A percentile compares a stretch with the other conserved stretches of the same genome.
phyloP scores from a whole-genome alignment of 2,888 invertebrate genomes.

The Drosophila barbarae region DNA sequence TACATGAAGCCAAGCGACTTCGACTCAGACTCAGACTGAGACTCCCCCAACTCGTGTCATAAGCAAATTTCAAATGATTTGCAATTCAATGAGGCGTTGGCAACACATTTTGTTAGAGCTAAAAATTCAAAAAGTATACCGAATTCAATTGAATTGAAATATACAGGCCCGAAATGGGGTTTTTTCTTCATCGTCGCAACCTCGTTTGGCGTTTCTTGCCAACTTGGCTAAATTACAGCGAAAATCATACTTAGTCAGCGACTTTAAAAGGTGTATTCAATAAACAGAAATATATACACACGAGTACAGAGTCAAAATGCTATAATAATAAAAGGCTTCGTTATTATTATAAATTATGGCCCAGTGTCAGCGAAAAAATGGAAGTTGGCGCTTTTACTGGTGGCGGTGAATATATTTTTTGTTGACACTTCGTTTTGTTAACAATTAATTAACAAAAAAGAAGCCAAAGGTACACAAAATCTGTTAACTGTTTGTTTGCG shows the following conservation, averaged over 20 bases:
- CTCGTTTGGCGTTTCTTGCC: constrained; percentile 48
- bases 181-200: constrained; percentile 14
- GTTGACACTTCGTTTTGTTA: constrained; percentile 57
- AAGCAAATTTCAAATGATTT: constrained; percentile 51
- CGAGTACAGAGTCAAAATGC: constrained; percentile 24
- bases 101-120: constrained; percentile 13
- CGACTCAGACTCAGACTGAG: neutral
- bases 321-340: constrained; percentile 37
- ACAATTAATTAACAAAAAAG: constrained; percentile 59
- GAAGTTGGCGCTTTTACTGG: constrained; percentile 44
- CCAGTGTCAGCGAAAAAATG: constrained; percentile 52
- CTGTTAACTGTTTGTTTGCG: constrained; percentile 52
- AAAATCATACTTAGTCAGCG: constrained; percentile 63
- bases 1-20: neutral
- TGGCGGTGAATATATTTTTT: constrained; percentile 34
- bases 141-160: constrained; percentile 53
- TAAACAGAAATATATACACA: constrained; percentile 9
- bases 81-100: constrained; percentile 55
- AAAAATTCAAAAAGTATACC: constrained; percentile 31
- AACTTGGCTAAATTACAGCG: constrained; percentile 63
- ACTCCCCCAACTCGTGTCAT: constrained; percentile 29
- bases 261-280: constrained; percentile 44
- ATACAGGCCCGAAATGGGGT: constrained; percentile 17
- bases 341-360: constrained; percentile 23
- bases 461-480: constrained; percentile 30